Conservation (phyloP, 2,113 vertebrate species). For the Psilopsiagon aurifrons region DNA sequence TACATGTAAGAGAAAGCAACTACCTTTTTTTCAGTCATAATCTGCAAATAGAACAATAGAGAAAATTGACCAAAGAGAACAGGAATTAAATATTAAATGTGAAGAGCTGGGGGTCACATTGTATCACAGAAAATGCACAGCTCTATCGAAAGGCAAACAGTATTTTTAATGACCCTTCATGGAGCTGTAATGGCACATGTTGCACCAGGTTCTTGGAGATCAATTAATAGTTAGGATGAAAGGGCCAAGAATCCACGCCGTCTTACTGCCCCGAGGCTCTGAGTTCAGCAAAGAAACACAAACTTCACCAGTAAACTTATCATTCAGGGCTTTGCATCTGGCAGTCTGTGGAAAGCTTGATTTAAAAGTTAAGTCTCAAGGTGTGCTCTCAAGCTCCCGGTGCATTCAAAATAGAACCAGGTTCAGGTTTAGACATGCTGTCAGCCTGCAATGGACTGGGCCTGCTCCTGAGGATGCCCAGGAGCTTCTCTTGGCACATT, state of each 20-base stretch:
- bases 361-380: slow-evolving; percentile 41
- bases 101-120: neutral
- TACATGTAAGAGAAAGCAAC: neutral
- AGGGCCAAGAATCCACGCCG: neutral
- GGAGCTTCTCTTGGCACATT: slow-evolving; percentile 59
- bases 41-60: neutral
- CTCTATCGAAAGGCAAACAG: neutral
- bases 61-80: neutral
- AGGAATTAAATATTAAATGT: neutral
- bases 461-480: slow-evolving; percentile 62
- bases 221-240: slow-evolving; percentile 19
- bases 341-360: slow-evolving; percentile 41
- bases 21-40: neutral
- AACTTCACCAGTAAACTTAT: slow-evolving; percentile 39
- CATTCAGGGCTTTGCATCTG: slow-evolving; percentile 40
- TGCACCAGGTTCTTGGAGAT: neutral
- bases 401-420: slow-evolving; percentile 10
- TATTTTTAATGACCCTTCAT: neutral
- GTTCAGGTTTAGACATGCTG: slow-evolving; percentile 54
- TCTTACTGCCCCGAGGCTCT: neutral
- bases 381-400: slow-evolving; percentile 10
- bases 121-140: neutral
- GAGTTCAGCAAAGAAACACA: slow-evolving; percentile 37
- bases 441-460: slow-evolving; percentile 33
- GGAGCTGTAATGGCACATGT: neutral